Evolutionary conservation across 2,113 vertebrate genomes (phyloP), one percentile per base, ranked within the genome.

Genomic region (Microcebus tavaratra): DNA sequence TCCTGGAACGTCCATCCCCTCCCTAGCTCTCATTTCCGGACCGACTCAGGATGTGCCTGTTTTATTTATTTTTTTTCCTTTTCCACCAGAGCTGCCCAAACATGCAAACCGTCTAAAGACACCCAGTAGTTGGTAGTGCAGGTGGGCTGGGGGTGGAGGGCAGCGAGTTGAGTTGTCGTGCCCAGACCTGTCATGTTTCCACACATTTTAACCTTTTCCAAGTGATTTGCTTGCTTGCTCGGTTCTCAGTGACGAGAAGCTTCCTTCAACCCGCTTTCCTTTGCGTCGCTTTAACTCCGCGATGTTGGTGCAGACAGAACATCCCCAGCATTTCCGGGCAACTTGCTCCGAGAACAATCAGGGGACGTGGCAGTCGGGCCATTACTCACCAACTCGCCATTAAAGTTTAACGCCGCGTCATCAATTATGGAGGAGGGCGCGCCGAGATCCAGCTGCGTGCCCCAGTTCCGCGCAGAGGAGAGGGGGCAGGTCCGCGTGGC

Each of bases 341-440:
- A 97, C 98, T 98, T 98, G 97, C 90, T 98, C 95, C 95, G 97
- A 98, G 98, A 98, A 98, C 98, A 98, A 90, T 98, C 98, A 98
- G 98, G 94, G 96, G 98, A 98, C 98, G 97, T 98, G 98, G 98
- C 98, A 99, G 98, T 95, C 96, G 94, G 95, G 90, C 98, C 98
- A 98, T 99, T 98, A 98, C 98, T 98, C 98, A 98, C 98, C 97
- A 99, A 97, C 97, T 98, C 73, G 83, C 95, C 98, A 99, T 99
- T 98, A 99, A 99, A 99, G 97, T 99, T 99, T 99, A 97, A 99
- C 98, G 94, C 98, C 97, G 95, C 91, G 96, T 97, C 97, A 99
- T 99, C 84, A 99, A 99, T 99, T 99, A 99, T 99, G 99, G 98
- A 99, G 98, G 97, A 80, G 98, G 98, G 98, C 98, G 98, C 98